Base-by-base conservation (phyloP, 2,797 vertebrate species). In the Fistularia commersonii region DNA sequence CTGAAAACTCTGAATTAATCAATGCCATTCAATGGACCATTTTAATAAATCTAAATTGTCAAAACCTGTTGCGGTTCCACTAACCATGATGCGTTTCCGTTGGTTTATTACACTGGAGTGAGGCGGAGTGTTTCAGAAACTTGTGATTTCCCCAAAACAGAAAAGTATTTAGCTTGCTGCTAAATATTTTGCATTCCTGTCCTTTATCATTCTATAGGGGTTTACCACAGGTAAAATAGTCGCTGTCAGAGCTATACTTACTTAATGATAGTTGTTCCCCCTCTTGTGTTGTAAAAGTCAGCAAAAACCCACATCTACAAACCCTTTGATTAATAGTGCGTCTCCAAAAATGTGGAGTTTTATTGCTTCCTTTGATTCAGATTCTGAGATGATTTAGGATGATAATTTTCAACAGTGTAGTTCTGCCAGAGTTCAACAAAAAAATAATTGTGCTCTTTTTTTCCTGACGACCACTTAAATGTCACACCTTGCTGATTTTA, bases 221-320 rank as follows among this genome's bases (percentile, higher is more conserved):
- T 36, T 36, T 6, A 57, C 68, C 69, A 67, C 49, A 62, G 65
- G 69, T 81, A 69, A 78, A 65, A 66, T 56, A 44, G 61, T 69
- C 55, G n/a, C 57, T 69, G 51, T 60, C 51, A 54, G 61, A 64
- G 68, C 66, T 82, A 63, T 75, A 79, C 77, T 84, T 82, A 61
- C 32, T 54, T 53, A 73, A 49, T 82, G 81, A 76, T 76, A 83
- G 69, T 57, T 73, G 79, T 77, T 69, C 76, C 59, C 77, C 80
- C 76, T 60, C 56, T 57, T 14, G 3, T 40, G 54, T 47, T 64
- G 46, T 65, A 79, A 73, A 70, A 63, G 36, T 54, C 45, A 51
- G 37, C 54, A 54, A 37, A 57, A 58, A 41, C 54, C 44, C 46
- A 36, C 36, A 40, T n/a, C 39, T 51, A 23, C 56, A 43, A 45